Percentiles rank a stretch among this genome's conserved stretches.
phyloP scores from a whole-genome alignment of 2,797 vertebrate genomes.

The Ataeniobius toweri region DNA sequence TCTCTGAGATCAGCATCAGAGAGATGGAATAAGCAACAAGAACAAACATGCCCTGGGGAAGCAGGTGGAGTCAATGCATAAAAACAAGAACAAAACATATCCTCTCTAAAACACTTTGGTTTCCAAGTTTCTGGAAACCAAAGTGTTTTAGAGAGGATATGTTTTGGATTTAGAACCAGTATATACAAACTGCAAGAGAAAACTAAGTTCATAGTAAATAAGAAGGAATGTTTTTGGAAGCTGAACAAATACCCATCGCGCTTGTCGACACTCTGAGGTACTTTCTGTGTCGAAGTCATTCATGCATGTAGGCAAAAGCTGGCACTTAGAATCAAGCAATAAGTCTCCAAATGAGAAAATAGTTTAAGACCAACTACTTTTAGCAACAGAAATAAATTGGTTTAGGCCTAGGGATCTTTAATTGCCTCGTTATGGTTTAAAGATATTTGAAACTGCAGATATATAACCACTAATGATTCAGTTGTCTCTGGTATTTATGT shows the following conservation, averaged over 20 bases:
- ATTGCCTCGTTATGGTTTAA: slow-evolving; percentile 13
- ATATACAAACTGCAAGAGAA: slow-evolving; percentile 63
- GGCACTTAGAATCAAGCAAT: slow-evolving; percentile 21
- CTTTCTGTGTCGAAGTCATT: slow-evolving; percentile 53
- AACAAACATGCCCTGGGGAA: slow-evolving; percentile 41
- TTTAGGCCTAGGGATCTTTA: slow-evolving; percentile 10
- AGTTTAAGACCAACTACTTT: slow-evolving; percentile 16
- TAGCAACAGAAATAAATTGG: slow-evolving; percentile 12
- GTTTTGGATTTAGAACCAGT: slow-evolving; percentile 54
- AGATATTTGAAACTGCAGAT: slow-evolving; percentile 7
- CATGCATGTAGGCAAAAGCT: slow-evolving; percentile 42
- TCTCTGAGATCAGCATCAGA: slow-evolving; percentile 14
- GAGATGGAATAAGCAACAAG: slow-evolving; percentile 24
- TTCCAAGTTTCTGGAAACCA: slow-evolving; percentile 37
- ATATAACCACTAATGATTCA: not conserved
- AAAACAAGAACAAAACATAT: slow-evolving; percentile 35
- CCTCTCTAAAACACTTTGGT: slow-evolving; percentile 45
- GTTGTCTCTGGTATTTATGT: not conserved
- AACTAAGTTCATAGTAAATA: slow-evolving; percentile 68
- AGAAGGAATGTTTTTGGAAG: slow-evolving; percentile 61
- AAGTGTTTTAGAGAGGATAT: slow-evolving; percentile 51
- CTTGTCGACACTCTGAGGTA: slow-evolving; percentile 51
- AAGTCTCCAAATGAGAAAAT: slow-evolving; percentile 22
- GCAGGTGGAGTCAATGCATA: slow-evolving; percentile 27
- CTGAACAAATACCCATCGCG: slow-evolving; percentile 62